Conservation (phyloP, 2,113 vertebrate species). For the Phrynosoma platyrhinos region DNA sequence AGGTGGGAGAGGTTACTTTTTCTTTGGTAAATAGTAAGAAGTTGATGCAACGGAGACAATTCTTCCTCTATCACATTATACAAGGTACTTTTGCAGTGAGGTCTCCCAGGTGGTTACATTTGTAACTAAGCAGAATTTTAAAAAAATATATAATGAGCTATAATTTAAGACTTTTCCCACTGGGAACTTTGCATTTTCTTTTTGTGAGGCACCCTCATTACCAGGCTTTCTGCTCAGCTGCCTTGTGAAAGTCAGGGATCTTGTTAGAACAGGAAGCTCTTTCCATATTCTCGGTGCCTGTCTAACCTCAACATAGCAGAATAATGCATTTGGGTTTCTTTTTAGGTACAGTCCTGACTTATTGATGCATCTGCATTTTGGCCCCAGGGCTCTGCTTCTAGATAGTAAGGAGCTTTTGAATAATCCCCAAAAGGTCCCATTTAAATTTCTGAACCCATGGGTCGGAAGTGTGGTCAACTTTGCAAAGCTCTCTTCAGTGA, state of each 20-base stretch:
- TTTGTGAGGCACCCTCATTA: background rate
- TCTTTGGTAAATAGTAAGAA: background rate
- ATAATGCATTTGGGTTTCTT: background rate
- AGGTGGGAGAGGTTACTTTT: background rate
- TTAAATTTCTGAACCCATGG: background rate
- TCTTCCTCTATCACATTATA: background rate
- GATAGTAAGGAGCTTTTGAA: background rate
- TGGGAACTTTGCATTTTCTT: constrained; percentile 27
- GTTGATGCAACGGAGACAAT: background rate
- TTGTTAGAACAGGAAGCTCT: background rate
- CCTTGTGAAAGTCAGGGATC: background rate
- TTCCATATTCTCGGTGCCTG: background rate
- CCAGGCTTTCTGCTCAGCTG: constrained; percentile 22
- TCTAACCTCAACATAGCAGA: background rate
- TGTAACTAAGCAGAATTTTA: background rate
- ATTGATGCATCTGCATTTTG: background rate
- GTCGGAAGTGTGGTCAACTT: background rate
- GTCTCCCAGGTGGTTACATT: constrained; percentile 28
- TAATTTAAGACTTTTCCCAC: constrained; percentile 18
- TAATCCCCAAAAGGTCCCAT: background rate
- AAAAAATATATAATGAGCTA: background rate
- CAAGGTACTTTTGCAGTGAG: background rate
- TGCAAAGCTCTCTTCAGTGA: background rate
- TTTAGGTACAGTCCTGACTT: background rate
- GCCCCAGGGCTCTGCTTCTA: background rate